Base-by-base conservation (phyloP, 2,797 vertebrate species). In the Gadopsis bispinosus region DNA sequence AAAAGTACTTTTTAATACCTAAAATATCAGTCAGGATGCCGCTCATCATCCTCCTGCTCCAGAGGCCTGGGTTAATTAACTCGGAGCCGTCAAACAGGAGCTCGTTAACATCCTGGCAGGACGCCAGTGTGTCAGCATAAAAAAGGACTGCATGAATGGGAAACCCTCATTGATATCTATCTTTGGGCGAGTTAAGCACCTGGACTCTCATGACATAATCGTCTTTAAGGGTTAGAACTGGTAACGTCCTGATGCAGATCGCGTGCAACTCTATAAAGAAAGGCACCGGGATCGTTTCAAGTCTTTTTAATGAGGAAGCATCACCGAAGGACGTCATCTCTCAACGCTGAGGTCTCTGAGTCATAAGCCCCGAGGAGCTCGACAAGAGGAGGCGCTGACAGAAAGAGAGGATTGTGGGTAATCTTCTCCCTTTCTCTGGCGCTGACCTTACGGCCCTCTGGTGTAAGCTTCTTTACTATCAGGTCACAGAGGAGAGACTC, bases 381-480 rank as follows among this genome's bases (percentile, higher is more conserved):
- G 26, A 62, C 19, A 68, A 68, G 47, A 50, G 6, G 26, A 60
- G 37, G 33, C 26, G 4, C 20, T 16, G 7, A 20, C 68, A 58
- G 61, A 74, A n/a, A 79, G 53, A 77, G 79, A 29, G 59, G 50
- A 71, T 20, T 20, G 26, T 58, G 69, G 65, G 60, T 85, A 81
- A 89, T 89, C 86, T 69, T 61, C 39, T 73, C 45, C 53, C 65
- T 81, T 81, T 80, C 77, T 67, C 63, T 55, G 80, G 63, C 39
- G 7, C 22, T 77, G 85, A 84, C 84, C 88, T 79, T 0, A 0
- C 19, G 7, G 33, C 61, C 69, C 53, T 51, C 29, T 41, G 59
- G 19, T n/a, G 17, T 89, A 91, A 91, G 75, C 86, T 75, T 45
- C 92, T 92, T 88, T 87, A 76, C 82, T 22, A 11, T 62, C 37